Evolutionary conservation across 2,797 vertebrate genomes (phyloP), one percentile per base, ranked within the genome.

Genomic region (Holocentrus rufus): DNA sequence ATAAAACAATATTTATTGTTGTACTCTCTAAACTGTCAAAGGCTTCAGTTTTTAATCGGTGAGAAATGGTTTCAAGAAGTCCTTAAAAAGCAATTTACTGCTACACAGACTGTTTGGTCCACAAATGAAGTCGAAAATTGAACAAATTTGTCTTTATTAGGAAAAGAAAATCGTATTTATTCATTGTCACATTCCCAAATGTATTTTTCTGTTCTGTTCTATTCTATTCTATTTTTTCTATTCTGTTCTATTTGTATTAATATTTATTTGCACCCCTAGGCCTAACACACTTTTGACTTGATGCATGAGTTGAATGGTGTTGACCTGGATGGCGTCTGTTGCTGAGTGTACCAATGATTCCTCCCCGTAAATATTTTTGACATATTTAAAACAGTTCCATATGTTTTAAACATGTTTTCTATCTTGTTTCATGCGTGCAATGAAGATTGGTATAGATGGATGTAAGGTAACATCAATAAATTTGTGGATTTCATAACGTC

Each of bases 381-480:
- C 74, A 81, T 82, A 72, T 89, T 89, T 87, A 83, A 90, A 90
- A 88, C 74, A 49, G 10, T 69, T 79, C 1, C 53, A 66, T 69
- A 34, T 87, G 80, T 91, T 91, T 90, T 83, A 85, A 90, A 88
- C 69, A 68, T 83, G 65, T 85, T 88, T 88, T 88, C 73, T 90
- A 75, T 91, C 87, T 89, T 90, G 82, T 92, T 89, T 60, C 87
- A 84, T 91, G 92, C 89, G 85, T 87, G 80, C 90, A 76, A 79
- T 89, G 91, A 92, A 94, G 93, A 91, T 88, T 87, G 91, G 89
- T 91, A 76, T 93, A 87, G 81, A 92, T 86, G 90, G 90, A 92
- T 90, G 87, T 90, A 92, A 94, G 93, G 93, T 94, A 94, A 94
- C 81, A 72, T 74, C 74, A 80, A 87, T 83, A 74, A 86, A 87